Evolutionary conservation across 53 echinoderm and acorn worm species (phyloP).

Genomic region (Echinarachnius parma): DNA sequence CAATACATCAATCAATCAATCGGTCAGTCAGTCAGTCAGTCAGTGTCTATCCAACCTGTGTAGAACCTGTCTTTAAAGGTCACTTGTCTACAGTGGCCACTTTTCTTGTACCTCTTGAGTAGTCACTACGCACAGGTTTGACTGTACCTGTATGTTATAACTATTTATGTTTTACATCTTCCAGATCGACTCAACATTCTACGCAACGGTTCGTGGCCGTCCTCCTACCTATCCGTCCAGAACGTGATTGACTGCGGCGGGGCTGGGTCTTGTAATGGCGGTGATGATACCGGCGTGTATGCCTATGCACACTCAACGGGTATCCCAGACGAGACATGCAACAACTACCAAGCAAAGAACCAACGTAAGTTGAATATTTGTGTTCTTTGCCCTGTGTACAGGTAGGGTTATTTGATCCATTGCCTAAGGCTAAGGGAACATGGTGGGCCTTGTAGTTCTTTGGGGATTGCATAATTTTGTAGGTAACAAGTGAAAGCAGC

Average conservation of each 20-base stretch:
- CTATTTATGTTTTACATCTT: not conserved
- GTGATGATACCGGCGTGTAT: constrained; percentile 76
- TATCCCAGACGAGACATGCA: constrained; percentile 96
- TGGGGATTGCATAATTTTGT: too few species aligned
- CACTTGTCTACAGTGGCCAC: too few species aligned
- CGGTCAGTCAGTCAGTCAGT: not conserved
- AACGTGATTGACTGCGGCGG: constrained; percentile 93
- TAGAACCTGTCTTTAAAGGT: too few species aligned
- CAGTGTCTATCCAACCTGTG: too few species aligned
- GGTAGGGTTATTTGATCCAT: too few species aligned
- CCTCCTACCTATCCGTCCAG: constrained; percentile 87
- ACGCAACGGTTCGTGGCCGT: constrained; percentile 85
- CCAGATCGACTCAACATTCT: constrained; percentile 95
- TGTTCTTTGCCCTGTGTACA: not conserved
- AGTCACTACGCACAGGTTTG: too few species aligned
- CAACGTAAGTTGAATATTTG: constrained; percentile 54
- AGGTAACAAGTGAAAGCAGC: too few species aligned
- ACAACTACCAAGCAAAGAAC: constrained; percentile 93
- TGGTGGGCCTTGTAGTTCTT: too few species aligned
- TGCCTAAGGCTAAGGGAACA: too few species aligned
- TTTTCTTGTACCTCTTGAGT: too few species aligned
- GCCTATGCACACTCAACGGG: constrained; percentile 76
- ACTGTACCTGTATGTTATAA: too few species aligned
- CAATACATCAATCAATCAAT: too few species aligned
- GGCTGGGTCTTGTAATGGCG: constrained; percentile 89